Percentiles rank a stretch among this genome's conserved stretches.
phyloP scores from a whole-genome alignment of 2,888 invertebrate species.

The Cremastobaeus sp. region DNA sequence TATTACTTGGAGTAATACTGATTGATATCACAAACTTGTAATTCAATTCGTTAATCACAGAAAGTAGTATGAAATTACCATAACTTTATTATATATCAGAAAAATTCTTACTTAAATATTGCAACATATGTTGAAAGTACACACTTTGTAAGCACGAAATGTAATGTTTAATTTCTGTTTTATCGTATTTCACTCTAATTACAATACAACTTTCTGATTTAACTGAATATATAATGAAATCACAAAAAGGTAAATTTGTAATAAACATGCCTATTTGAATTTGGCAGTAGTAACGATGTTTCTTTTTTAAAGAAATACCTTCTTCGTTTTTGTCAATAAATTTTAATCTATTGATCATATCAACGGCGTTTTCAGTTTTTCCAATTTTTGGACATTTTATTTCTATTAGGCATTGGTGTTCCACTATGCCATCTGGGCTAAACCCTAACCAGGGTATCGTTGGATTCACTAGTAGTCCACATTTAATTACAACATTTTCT shows the following conservation, averaged over 20 bases:
- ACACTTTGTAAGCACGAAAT: no score
- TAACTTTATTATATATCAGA: no score
- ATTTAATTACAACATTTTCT: not conserved
- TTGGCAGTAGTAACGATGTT: not conserved
- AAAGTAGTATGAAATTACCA: no score
- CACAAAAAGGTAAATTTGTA: not conserved
- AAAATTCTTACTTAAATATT: no score
- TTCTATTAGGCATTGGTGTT: conserved; percentile 15
- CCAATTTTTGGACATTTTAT: conserved; percentile 27
- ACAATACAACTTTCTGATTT: conserved; percentile 2
- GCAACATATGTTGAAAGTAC: no score
- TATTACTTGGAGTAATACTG: no score
- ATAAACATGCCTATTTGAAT: not conserved
- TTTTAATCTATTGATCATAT: not conserved
- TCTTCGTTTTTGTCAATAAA: not conserved
- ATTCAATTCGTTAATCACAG: no score
- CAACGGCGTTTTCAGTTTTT: not conserved
- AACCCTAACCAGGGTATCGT: conserved; percentile 27
- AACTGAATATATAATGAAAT: not conserved
- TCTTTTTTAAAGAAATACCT: not conserved
- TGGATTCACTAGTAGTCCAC: conserved; percentile 21
- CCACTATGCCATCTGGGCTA: conserved; percentile 26
- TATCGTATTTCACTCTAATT: no score
- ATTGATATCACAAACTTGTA: no score
- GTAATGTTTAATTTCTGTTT: no score